Evolutionary conservation across 1,140 invertebrate genomes (phyloP).

Genomic region (Diuraphis noxia): DNA sequence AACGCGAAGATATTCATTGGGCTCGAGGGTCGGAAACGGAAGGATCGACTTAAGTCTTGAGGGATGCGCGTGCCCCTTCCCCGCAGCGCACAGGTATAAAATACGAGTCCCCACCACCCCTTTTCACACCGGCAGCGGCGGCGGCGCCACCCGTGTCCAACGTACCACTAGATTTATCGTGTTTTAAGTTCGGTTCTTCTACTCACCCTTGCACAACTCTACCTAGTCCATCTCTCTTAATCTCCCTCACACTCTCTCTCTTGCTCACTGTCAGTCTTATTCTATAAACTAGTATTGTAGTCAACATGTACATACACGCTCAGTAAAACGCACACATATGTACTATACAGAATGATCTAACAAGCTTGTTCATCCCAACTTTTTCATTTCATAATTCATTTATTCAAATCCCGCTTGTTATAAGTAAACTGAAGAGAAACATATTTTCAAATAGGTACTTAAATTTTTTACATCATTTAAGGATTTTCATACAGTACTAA

Average conservation of each 20-base stretch:
- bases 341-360: neutral
- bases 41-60: slow-evolving; percentile 52
- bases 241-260: neutral
- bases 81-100: slow-evolving; percentile 23
- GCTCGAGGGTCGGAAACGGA: slow-evolving; percentile 51
- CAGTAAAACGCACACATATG: neutral
- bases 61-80: neutral
- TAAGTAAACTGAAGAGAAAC: neutral
- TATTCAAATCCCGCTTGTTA: neutral
- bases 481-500: neutral
- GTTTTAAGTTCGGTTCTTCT: slow-evolving; percentile 35
- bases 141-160: neutral
- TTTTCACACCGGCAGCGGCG: neutral
- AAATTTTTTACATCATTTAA: neutral
- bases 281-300: neutral
- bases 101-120: neutral
- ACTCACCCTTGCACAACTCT: neutral
- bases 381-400: neutral
- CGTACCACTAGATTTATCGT: slow-evolving; percentile 37
- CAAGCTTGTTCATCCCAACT: neutral
- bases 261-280: neutral
- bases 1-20: slow-evolving; percentile 48
- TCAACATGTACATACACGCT: neutral
- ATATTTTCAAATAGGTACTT: neutral
- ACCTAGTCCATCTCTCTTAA: neutral